phyloP scores from a whole-genome alignment of 2,797 vertebrate species.

The Cryptoprocta ferox region DNA sequence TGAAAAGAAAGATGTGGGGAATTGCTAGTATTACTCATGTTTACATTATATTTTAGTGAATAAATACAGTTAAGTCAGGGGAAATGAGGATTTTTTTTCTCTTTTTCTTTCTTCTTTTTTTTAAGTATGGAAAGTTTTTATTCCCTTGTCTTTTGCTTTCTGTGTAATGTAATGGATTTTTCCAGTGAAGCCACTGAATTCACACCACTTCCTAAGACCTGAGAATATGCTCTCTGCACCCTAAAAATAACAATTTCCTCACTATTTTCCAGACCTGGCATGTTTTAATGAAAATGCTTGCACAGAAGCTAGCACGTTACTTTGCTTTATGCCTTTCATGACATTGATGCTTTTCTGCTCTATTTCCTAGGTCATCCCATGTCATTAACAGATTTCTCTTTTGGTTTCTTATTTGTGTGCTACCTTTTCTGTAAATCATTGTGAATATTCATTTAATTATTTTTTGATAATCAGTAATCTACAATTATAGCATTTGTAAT shows the following conservation, averaged over 20 bases:
- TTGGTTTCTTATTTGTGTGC: neutral
- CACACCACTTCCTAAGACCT: constrained; percentile 52
- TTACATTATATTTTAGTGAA: neutral
- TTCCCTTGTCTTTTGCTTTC: constrained; percentile 45
- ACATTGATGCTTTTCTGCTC: constrained; percentile 62
- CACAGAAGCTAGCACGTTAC: constrained; percentile 45
- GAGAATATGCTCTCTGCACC: constrained; percentile 47
- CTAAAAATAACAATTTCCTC: constrained; percentile 72
- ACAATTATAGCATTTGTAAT: neutral
- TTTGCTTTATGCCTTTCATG: constrained; percentile 65
- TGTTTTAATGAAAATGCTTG: constrained; percentile 75
- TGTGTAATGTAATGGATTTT: constrained; percentile 48
- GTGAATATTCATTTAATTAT: neutral
- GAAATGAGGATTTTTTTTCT: neutral
- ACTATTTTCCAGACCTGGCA: constrained; percentile 72
- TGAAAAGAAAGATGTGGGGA: neutral
- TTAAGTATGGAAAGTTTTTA: constrained; percentile 42
- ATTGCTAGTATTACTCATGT: neutral
- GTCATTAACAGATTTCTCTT: constrained; percentile 22
- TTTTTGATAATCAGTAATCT: constrained; percentile 1
- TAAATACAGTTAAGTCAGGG: neutral
- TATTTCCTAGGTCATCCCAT: constrained; percentile 54
- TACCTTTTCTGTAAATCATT: constrained; percentile 42
- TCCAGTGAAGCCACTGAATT: constrained; percentile 33
- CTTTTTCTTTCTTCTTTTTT: neutral